Base-by-base conservation (phyloP, 2,888 invertebrate genomes). In the Lasioglossum oenotherae region DNA sequence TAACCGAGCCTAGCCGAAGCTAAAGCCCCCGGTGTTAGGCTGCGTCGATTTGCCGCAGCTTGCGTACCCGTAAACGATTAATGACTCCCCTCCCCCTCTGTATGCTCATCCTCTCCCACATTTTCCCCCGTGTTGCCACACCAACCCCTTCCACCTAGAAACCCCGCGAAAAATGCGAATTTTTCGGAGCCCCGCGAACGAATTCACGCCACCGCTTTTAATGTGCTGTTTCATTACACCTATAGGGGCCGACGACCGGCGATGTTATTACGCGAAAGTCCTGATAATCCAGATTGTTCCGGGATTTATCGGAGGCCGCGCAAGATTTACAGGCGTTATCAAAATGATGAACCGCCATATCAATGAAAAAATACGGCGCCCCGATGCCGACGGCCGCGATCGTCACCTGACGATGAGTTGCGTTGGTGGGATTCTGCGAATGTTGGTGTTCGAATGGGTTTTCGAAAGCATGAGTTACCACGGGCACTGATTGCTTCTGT, bases 61-160 rank as follows among this genome's bases (percentile, higher is more conserved):
- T 72, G 71, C 74, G 84, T 82, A 81, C 72, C 78, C 69, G 82
- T 87, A 88, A 88, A 88, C 88, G 88, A 88, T 88, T 88, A 87
- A 88, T 87, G 86, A 82, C 82, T 71, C 78, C 74, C 38, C 46
- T 78, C 12, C 69, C 16, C 35, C 35, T 44, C 10, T 71, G 64
- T 72, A 41, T 82, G 71, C 75, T n/a, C 75, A 72, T 73, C 73
- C 80, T 27, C 78, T 8, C 69, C 35, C 16, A 10, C 19, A 23
- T 67, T 64, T 31, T 57, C 57, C n/a, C 57, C 12, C 57, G n/a
- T 12, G 57, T 57, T 57, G n/a, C 57, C 57, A 4, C 49, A 23
- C 44, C 27, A 38, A 23, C 14, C 69, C 35, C 72, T 4, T 27
- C 16, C 69, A 0, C 31, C 16, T 49, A 19, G 8, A 2, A 14